These are phyloP conservation scores for Pristionchus entomophagus DNA, from an alignment of 2,888 invertebrate species.

Conservation along the genomic window DNA sequence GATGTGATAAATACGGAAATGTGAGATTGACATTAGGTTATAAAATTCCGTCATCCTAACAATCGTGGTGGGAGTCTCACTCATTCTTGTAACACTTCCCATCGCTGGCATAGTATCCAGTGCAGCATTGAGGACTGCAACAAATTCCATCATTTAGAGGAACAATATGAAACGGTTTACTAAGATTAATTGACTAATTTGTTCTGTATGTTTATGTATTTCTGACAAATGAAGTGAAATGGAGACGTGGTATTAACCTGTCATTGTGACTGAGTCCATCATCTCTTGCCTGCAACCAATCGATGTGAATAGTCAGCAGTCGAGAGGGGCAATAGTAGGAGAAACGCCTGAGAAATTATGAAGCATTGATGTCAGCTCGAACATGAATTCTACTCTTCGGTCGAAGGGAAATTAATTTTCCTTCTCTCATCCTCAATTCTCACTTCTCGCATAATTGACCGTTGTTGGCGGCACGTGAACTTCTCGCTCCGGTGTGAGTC, in stretches of 20 bases:
- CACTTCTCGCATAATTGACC: constrained; percentile 46
- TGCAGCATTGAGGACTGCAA: constrained; percentile 60
- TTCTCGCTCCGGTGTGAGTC: constrained; percentile 25
- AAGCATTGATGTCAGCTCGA: constrained; percentile 35
- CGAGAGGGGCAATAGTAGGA: constrained; percentile 72
- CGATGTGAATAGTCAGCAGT: constrained; percentile 71
- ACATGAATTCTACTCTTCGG: not conserved
- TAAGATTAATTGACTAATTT: not conserved
- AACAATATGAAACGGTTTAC: not conserved
- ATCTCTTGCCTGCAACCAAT: constrained; percentile 58
- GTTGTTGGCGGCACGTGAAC: not conserved
- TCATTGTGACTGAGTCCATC: not conserved
- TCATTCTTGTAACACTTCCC: constrained; percentile 61
- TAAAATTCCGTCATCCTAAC: not conserved
- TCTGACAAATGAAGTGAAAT: not conserved
- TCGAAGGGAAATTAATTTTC: not conserved
- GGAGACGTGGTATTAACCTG: not conserved
- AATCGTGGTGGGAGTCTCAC: not conserved
- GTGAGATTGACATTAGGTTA: not conserved
- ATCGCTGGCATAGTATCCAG: constrained; percentile 59
- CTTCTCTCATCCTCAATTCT: not conserved
- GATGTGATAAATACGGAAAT: not conserved
- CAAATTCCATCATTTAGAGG: too few species aligned
- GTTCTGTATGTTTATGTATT: not conserved
- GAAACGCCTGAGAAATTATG: constrained; percentile 64